Evolutionary conservation across 2,113 vertebrate species (phyloP), one percentile per base, ranked within the genome.

Genomic region (Nestor notabilis): DNA sequence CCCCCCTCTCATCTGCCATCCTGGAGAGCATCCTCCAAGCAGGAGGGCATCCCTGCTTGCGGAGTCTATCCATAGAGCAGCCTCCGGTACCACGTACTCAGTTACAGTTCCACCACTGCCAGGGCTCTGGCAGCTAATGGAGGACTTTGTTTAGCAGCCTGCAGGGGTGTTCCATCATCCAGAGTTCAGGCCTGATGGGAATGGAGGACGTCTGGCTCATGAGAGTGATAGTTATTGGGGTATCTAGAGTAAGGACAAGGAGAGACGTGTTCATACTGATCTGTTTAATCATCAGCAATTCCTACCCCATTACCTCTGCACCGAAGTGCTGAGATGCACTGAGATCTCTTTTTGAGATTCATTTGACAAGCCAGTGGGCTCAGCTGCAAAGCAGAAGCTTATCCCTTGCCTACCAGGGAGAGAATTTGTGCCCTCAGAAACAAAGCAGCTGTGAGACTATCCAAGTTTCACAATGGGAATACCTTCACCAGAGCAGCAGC

Each of bases 371-470:
- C 44, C 72, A 24, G 4, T 4, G 17, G n/a, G 55, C 75, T 93
- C 88, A 87, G 78, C 78, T 93, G 82, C 78, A 92, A n/a, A 87
- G 43, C 53, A 74, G 24, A 52, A 66, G 63, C 56, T 93, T 66
- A 58, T 80, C 39, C 77, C 43, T 55, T 44, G 50, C 47, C 28
- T 63, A 15, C 13, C 33, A 75, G 63, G 47, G 63, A 28, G 53
- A 19, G 64, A 35, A 86, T 55, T 55, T 31, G 47, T 33, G 37
- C 49, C 16, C 72, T 80, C 64, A 47, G 52, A 60, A 87, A 69
- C 0, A 2, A 80, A 39, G 72, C 49, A 74, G 81, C 76, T 69
- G 76, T 49, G 77, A 77, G 72, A 58, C 11, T 47, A 47, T 50
- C 52, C 44, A 20, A 55, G 53, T 25, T n/a, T 29, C 19, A 24